phyloP scores from a whole-genome alignment of 2,888 invertebrate genomes.

The Drepana falcataria region DNA sequence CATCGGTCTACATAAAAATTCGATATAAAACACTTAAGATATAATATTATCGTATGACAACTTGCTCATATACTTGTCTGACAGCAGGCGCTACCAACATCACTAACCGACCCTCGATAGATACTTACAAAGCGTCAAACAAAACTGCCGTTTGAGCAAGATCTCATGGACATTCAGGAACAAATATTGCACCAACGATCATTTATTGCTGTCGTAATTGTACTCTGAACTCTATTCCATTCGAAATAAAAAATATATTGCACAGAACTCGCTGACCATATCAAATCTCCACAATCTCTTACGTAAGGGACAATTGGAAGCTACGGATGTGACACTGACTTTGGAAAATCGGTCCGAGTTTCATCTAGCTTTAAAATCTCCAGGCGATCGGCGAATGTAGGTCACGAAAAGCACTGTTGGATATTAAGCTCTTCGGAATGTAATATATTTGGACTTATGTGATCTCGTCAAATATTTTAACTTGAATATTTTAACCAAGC shows the following conservation, averaged over 20 bases:
- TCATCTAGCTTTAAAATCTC: not conserved
- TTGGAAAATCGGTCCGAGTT: not conserved
- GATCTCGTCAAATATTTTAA: too few relatives aligned
- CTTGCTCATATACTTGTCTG: too few relatives aligned
- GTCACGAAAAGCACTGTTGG: not conserved
- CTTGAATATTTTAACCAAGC: too few relatives aligned
- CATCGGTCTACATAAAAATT: too few relatives aligned
- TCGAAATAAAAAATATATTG: not conserved
- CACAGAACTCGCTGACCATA: not conserved
- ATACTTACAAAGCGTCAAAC: too few relatives aligned
- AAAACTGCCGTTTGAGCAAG: too few relatives aligned
- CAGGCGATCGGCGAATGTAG: not conserved
- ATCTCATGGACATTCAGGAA: not conserved
- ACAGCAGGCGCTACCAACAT: too few relatives aligned
- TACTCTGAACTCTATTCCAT: not conserved
- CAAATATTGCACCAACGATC: not conserved
- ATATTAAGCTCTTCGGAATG: not conserved
- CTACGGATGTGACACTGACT: not conserved
- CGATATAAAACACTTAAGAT: too few relatives aligned
- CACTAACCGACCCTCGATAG: too few relatives aligned
- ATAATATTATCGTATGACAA: too few relatives aligned
- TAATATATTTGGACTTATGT: not conserved
- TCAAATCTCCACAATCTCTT: not conserved
- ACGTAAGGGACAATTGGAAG: not conserved
- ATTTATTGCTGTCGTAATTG: not conserved